Evolutionary conservation across 1,140 invertebrate genomes (phyloP), one percentile per base, ranked within the genome.

Genomic region (Ceratosolen fusciceps): DNA sequence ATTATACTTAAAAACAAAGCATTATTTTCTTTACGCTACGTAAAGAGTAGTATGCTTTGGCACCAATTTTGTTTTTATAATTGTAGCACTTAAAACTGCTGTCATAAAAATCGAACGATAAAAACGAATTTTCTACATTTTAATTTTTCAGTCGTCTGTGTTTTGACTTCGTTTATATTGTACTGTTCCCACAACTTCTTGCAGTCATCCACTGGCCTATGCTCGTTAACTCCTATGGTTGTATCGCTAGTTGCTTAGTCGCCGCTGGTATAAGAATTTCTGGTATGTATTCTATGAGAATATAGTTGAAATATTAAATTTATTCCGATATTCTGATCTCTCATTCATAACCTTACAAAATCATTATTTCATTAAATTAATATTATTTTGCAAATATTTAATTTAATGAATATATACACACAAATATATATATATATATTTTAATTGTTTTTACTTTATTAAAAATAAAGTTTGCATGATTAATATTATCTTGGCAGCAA

Each of bases 131-230:
- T 71, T 12, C 9, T 43, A 58, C 5, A n/a, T 21, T 73, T 74
- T 47, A 47, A 54, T 49, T 49, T 87, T 85, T 26, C 83, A 92
- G 92, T 83, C 93, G 93, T 83, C 88, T 96, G 74, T 95, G 94
- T 84, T 93, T 95, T 16, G 95, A 96, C 88, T 87, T 96, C 52
- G 94, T 95, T 52, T 96, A 95, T 87, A 95, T 96, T 43, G 93
- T 96, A 71, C 90, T 96, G 19, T 96, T 96, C 84, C 96, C 95
- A 0, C 95, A 96, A 91, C 90, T 96, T 2, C 87, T 96, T n/a
- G 93, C 93, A 62, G 94, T 96, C n/a, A 91, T 96, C 16, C 94
- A 96, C 86, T 93, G 93, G 89, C 90, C 92, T 21, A 87, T 91
- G 49, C 87, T 92, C 79, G 93, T 93, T 80, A 96, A 96, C 87